These are phyloP conservation scores for Oscheius sp. DNA, from an alignment of 2,888 invertebrate species.

Conservation along the genomic window DNA sequence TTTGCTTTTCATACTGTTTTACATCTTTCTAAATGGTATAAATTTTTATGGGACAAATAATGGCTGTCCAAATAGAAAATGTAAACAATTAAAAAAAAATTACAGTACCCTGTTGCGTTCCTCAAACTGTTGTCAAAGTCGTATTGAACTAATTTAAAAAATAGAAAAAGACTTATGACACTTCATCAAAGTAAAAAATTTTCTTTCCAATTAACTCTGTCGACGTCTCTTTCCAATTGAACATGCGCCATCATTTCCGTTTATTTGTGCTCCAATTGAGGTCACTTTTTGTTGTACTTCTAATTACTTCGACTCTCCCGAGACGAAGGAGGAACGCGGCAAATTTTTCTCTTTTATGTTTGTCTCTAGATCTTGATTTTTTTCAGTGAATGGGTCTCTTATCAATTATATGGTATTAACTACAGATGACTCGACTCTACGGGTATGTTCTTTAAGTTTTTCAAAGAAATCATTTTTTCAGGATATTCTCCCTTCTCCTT, in stretches of 20 bases:
- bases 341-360: neutral
- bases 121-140: too few relatives aligned
- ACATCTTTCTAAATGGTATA: too few relatives aligned
- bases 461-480: neutral
- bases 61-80: neutral
- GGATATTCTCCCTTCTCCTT: neutral
- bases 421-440: neutral
- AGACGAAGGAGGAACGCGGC: too few relatives aligned
- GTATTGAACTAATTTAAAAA: too few relatives aligned
- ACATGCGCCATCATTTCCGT: neutral
- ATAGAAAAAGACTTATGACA: neutral
- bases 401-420: neutral
- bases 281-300: neutral
- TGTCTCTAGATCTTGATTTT: neutral
- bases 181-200: neutral
- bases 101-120: neutral
- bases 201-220: neutral
- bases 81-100: neutral
- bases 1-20: too few relatives aligned
- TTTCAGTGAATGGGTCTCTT: neutral
- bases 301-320: neutral
- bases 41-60: too few relatives aligned
- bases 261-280: neutral
- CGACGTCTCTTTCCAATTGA: neutral
- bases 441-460: neutral